Evolutionary conservation across 2,797 vertebrate species (phyloP).

Genomic region (Sebastes diploproa): DNA sequence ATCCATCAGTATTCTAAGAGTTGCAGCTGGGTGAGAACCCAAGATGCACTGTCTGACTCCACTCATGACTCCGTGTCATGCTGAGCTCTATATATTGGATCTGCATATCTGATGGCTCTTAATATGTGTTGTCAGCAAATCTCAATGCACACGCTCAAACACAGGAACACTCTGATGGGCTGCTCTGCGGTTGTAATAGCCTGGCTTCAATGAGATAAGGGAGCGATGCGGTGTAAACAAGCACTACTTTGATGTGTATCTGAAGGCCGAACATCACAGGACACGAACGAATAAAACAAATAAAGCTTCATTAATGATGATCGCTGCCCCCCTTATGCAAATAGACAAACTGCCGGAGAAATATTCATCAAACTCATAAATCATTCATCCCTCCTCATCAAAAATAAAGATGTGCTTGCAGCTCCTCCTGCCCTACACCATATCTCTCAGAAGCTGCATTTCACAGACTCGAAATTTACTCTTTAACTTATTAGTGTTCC

Average conservation of each 20-base stretch:
- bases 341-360: constrained; percentile 36
- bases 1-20: constrained; percentile 38
- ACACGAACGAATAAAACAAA: constrained; percentile 50
- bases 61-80: constrained; percentile 5
- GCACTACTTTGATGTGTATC: constrained; percentile 48
- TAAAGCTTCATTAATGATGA: constrained; percentile 47
- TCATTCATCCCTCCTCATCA: constrained; percentile 64
- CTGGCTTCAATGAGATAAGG: constrained; percentile 14
- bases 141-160: constrained; percentile 12
- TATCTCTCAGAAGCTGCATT: constrained; percentile 20
- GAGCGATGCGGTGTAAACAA: constrained; percentile 14
- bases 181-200: constrained; percentile 12
- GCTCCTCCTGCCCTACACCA: constrained; percentile 23
- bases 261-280: constrained; percentile 37
- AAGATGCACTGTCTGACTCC: neutral
- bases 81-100: constrained; percentile 21
- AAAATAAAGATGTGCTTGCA: constrained; percentile 38
- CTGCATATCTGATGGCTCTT: constrained; percentile 34
- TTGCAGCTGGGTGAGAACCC: neutral
- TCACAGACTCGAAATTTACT: neutral
- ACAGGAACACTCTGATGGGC: neutral
- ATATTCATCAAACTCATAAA: constrained; percentile 62
- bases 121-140: constrained; percentile 51
- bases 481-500: neutral
- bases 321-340: constrained; percentile 47